A percentile compares a stretch with the other conserved stretches of the same genome.
phyloP scores from a whole-genome alignment of 2,113 vertebrate genomes.

The Tringa solitaria region DNA sequence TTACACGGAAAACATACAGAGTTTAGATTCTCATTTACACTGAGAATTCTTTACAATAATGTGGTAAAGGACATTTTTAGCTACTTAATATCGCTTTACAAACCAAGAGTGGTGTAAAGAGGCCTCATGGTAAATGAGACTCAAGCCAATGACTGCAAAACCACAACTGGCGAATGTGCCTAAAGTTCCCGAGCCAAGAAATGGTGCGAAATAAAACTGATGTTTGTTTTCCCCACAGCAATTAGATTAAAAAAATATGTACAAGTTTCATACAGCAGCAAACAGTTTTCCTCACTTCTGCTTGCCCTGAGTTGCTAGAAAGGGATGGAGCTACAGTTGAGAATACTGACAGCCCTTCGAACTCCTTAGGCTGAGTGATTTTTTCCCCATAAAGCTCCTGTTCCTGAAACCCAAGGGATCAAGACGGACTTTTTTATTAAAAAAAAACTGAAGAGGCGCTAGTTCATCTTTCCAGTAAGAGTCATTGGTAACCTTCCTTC shows the following conservation, averaged over 20 bases:
- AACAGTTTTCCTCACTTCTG: constrained; percentile 53
- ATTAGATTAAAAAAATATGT: constrained; percentile 64
- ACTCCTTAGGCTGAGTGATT: not conserved
- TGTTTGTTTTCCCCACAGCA: constrained; percentile 61
- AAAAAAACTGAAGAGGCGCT: not conserved
- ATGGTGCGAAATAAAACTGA: constrained; percentile 67
- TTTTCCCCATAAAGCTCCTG: not conserved
- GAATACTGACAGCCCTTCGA: not conserved
- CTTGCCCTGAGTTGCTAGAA: constrained; percentile 43
- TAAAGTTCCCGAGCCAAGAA: constrained; percentile 39
- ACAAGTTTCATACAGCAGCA: constrained; percentile 49
- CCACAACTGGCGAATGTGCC: constrained; percentile 46
- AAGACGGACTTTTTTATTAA: not conserved
- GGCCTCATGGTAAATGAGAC: constrained; percentile 52
- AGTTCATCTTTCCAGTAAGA: constrained; percentile 38
- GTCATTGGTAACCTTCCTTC: not conserved
- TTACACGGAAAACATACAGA: constrained; percentile 35
- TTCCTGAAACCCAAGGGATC: not conserved
- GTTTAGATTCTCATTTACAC: constrained; percentile 37
- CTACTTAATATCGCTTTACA: constrained; percentile 51
- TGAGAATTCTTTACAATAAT: constrained; percentile 46
- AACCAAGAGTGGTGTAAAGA: constrained; percentile 40
- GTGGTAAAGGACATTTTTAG: constrained; percentile 39
- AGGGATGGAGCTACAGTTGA: constrained; percentile 19
- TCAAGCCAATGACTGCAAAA: constrained; percentile 50